Base-by-base conservation (phyloP, 2,113 vertebrate genomes). In the Willisornis vidua region DNA sequence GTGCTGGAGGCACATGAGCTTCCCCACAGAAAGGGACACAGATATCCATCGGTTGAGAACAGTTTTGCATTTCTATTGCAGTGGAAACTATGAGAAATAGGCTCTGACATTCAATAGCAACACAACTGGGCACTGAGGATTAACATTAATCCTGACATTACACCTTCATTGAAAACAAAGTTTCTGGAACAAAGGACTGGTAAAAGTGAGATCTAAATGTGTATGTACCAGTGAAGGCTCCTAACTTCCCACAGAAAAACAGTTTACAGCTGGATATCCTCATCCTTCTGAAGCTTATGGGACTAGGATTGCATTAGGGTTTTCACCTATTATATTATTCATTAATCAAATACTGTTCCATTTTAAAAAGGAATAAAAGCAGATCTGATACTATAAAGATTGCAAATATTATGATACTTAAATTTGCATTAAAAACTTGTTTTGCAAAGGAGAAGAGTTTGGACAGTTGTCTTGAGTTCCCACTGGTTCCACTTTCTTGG, bases 231-330 rank as follows among this genome's bases (percentile, higher is more conserved):
- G 16, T 29, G 33, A 79, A 88, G 31, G 12, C 25, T 90, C 19
- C 57, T 63, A 62, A 39, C 26, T 54, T 71, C 59, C 41, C 52
- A 49, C 14, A 9, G 1, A 58, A 63, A 49, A 6, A 26, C 14
- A 52, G 9, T 3, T 74, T 70, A 66, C 18, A 39, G 33, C 7
- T 18, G 25, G 10, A 3, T 62, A 9, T 58, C 49, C 10, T 86
- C 19, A 70, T 14, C 5, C 9, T 58, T 19, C 8, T 0, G 0
- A 33, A 74, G 9, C 12, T 73, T 12, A 7, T 19, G 14, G 31
- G 19, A 3, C n/a, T 54, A 29, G 19, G 25, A 29, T 33, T 80
- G 25, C 9, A 6, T 22, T 58, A 17, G 19, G 10, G 10, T 49
- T 80, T 65, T 51, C 28, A 15, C 62, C 55, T 9, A 7, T 24